phyloP scores from a whole-genome alignment of 2,113 vertebrate genomes.

The Apeltes quadracus region DNA sequence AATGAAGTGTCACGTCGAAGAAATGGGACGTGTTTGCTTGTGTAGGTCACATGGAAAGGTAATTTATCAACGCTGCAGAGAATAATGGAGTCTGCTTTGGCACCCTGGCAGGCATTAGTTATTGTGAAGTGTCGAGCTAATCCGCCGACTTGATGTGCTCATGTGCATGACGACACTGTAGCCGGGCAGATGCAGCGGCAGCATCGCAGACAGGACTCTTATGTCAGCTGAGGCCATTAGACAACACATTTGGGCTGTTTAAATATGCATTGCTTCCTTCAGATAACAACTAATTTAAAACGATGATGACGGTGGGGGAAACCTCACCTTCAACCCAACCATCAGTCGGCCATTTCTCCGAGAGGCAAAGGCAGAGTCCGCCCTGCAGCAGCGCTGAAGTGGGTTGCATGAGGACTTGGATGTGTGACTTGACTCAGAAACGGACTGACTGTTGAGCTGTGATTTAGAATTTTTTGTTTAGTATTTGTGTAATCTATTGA shows the following conservation, averaged over 20 bases:
- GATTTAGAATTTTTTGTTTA: not conserved
- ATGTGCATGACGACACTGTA: conserved; percentile 22
- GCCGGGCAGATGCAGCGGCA: not conserved
- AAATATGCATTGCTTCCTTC: conserved; percentile 46
- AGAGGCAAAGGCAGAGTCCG: not conserved
- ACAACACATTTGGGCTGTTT: conserved; percentile 18
- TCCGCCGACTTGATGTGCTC: conserved; percentile 61
- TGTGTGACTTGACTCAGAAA: too few relatives aligned
- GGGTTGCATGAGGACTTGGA: not conserved
- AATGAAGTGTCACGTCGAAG: conserved; percentile 64
- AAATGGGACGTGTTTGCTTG: conserved; percentile 56
- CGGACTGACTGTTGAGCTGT: not conserved
- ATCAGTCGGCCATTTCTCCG: not conserved
- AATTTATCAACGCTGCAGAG: conserved; percentile 61
- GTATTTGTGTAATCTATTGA: too few relatives aligned
- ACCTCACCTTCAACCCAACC: conserved; percentile 13
- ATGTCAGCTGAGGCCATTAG: conserved; percentile 43
- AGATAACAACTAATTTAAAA: conserved; percentile 36
- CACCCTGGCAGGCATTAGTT: conserved; percentile 66
- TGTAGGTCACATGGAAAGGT: conserved; percentile 62
- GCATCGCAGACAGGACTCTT: not conserved
- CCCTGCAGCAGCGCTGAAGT: not conserved
- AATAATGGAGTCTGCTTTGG: conserved; percentile 68
- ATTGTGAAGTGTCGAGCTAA: conserved; percentile 54
- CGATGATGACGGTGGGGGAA: conserved; percentile 13